These are phyloP conservation scores for Pelobates fuscus DNA, from an alignment of 2,113 vertebrate species.

Conservation along the genomic window DNA sequence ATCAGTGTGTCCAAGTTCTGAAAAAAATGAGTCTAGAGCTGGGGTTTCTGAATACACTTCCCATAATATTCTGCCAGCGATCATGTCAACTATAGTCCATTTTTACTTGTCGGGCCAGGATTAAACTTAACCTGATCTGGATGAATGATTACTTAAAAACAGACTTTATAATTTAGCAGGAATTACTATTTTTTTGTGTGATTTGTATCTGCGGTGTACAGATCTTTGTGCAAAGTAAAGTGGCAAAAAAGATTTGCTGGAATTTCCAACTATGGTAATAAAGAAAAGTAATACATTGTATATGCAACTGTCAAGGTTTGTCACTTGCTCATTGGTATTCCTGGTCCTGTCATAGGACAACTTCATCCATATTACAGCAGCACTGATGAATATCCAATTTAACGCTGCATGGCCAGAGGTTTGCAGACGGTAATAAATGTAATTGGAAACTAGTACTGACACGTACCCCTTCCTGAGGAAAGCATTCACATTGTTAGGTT, in stretches of 20 bases:
- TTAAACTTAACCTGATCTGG: no score
- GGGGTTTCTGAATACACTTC: no score
- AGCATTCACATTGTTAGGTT: slow-evolving; percentile 77
- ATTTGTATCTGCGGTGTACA: no score
- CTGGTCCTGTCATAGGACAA: slow-evolving; percentile 39
- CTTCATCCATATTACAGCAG: slow-evolving; percentile 47
- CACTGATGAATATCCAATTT: slow-evolving; percentile 50
- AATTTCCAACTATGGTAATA: background rate
- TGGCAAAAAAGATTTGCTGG: background rate
- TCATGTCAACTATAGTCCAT: no score
- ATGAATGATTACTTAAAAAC: slow-evolving; percentile 12
- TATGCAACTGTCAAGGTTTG: slow-evolving; percentile 2
- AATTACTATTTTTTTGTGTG: background rate
- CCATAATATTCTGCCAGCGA: no score
- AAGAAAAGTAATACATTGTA: background rate
- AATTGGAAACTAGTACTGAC: slow-evolving; percentile 48
- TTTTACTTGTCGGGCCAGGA: no score
- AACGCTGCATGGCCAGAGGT: slow-evolving; percentile 49
- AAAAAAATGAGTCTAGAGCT: no score
- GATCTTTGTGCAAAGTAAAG: no score
- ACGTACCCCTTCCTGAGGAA: slow-evolving; percentile 88
- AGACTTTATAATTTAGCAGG: background rate
- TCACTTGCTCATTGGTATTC: slow-evolving; percentile 38
- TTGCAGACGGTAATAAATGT: slow-evolving; percentile 49
- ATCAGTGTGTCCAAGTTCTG: no score